A percentile compares a stretch with the other conserved stretches of the same genome.
These are phyloP conservation scores for Scleropages formosus DNA, from an alignment of 2,797 vertebrate species.

Conservation along the genomic window DNA sequence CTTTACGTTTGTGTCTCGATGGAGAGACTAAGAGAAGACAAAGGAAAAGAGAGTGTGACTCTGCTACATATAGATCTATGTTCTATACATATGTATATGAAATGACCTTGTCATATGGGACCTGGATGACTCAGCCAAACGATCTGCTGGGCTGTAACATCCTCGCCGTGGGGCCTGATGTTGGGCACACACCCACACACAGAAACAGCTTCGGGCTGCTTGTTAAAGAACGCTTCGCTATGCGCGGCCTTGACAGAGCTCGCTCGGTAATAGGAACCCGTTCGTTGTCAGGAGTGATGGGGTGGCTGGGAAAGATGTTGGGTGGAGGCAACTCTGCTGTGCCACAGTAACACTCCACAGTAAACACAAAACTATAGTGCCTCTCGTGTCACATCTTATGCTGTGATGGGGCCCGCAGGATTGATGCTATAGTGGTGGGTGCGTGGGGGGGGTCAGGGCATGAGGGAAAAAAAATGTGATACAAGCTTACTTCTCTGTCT, in stretches of 20 bases:
- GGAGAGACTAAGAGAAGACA: background rate
- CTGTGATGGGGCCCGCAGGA: background rate
- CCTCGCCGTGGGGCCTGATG: background rate
- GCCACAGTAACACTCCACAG: background rate
- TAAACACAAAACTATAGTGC: background rate
- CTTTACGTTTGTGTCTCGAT: no score
- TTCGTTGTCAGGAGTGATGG: background rate
- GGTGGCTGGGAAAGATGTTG: background rate
- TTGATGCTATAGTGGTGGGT: background rate
- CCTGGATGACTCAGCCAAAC: conserved; percentile 26
- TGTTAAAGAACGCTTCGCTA: background rate
- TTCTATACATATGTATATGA: background rate
- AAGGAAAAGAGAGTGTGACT: no score
- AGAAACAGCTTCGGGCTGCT: conserved; percentile 13
- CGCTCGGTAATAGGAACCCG: background rate
- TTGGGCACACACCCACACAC: background rate
- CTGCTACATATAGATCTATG: background rate
- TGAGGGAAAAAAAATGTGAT: background rate
- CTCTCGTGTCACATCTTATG: background rate
- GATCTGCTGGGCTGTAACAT: conserved; percentile 20
- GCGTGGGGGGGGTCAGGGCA: background rate
- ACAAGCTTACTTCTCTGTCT: background rate
- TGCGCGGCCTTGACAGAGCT: background rate
- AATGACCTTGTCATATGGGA: conserved; percentile 4
- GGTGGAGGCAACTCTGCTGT: background rate